Evolutionary conservation across 2,797 vertebrate genomes (phyloP).

Genomic region (Sebastolobus altivelis): DNA sequence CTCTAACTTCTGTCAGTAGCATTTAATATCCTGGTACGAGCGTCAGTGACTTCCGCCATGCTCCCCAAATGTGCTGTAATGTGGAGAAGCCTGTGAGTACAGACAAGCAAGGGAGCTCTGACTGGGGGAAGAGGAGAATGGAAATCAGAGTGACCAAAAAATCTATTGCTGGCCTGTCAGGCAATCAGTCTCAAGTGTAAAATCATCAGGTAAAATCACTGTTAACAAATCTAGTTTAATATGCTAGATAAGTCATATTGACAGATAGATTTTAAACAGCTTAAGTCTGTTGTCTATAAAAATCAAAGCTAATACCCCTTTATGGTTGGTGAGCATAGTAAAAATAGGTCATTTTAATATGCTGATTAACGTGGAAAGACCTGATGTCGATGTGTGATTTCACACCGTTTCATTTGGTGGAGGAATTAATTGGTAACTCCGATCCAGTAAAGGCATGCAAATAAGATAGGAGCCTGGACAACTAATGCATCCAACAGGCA

Average conservation of each 20-base stretch:
- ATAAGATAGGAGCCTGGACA: constrained; percentile 73
- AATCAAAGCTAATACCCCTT: constrained; percentile 50
- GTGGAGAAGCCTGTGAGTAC: constrained; percentile 73
- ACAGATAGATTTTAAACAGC: constrained; percentile 57
- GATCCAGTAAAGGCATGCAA: constrained; percentile 80
- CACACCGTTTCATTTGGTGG: constrained; percentile 46
- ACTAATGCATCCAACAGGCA: constrained; percentile 78
- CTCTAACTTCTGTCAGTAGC: constrained; percentile 94
- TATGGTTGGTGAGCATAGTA: constrained; percentile 34
- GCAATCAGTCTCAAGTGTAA: constrained; percentile 71
- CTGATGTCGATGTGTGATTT: constrained; percentile 39
- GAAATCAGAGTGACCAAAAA: constrained; percentile 61
- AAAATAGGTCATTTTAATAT: constrained; percentile 52
- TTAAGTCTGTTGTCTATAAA: constrained; percentile 55
- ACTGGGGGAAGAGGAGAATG: constrained; percentile 20
- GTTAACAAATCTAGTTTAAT: constrained; percentile 64
- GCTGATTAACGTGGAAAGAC: constrained; percentile 41
- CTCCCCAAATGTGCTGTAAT: constrained; percentile 85
- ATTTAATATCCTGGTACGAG: constrained; percentile 85
- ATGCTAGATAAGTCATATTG: constrained; percentile 49
- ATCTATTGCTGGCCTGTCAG: constrained; percentile 68
- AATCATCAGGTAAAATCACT: constrained; percentile 61
- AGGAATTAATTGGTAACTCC: constrained; percentile 75
- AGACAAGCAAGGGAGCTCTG: constrained; percentile 67
- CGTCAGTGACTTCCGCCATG: constrained; percentile 79